Evolutionary conservation across 2,113 vertebrate genomes (phyloP), one percentile per base, ranked within the genome.

Genomic region (Geococcyx californianus): DNA sequence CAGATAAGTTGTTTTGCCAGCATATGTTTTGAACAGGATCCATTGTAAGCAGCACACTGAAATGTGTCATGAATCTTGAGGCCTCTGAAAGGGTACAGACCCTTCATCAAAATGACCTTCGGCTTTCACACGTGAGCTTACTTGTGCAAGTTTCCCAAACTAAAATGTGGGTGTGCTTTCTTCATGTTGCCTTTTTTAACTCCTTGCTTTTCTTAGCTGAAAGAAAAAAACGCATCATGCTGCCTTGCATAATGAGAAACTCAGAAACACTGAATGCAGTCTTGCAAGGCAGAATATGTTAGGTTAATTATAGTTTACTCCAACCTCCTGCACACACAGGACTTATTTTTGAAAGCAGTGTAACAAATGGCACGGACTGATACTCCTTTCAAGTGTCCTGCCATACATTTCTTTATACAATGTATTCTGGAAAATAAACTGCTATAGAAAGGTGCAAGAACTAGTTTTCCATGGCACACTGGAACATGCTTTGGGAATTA

Each of bases 1-100:
- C 75, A 90, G 55, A 54, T 62, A 72, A 85, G 72, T 75, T 96
- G 87, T 90, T 96, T 93, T 92, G 92, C 79, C 92, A 92, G 72
- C 68, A 63, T 95, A 78, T 63, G 42, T 87, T 95, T 95, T 94
- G 94, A 95, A 81, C 79, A 44, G 47, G 15, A 13, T 83, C 78
- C 87, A 81, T 78, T 80, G 42, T 88, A 83, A 96, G 85, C 85
- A 75, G 64, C 38, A 11, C 24, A 20, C 4, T 62, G 59, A 89
- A 93, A 83, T 68, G n/a, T 72, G 68, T 86, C 47, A 29, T 75
- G 90, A 90, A 55, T 87, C 54, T 44, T 82, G 88, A 81, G 85
- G 49, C 89, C 70, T 70, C 54, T 64, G 42, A 55, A 84, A 72
- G 68, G 60, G 87, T 87, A 87, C 47, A 76, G 42, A 76, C 70